These are phyloP conservation scores for Papilio xuthus DNA, from an alignment of 1,140 invertebrate species.

Conservation along the genomic window DNA sequence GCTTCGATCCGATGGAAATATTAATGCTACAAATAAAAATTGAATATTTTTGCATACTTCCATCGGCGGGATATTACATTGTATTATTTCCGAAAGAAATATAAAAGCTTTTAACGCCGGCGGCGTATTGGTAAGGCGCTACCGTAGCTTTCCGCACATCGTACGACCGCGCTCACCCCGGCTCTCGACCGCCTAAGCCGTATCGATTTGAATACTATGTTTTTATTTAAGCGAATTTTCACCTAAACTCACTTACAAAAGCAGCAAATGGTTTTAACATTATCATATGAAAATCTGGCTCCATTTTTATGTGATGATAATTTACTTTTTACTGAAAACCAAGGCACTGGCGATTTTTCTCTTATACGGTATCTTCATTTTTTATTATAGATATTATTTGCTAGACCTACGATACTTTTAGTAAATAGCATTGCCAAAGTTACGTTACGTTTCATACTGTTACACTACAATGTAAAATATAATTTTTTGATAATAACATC, in stretches of 20 bases:
- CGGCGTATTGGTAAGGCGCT: slow-evolving; percentile 68
- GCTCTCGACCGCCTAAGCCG: slow-evolving; percentile 55
- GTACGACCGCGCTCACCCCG: slow-evolving; percentile 48
- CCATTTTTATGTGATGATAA: not conserved
- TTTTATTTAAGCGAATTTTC: slow-evolving; percentile 29
- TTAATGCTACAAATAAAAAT: slow-evolving; percentile 73
- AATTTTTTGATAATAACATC: too few species aligned
- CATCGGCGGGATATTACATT: slow-evolving; percentile 65
- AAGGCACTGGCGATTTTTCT: too few species aligned
- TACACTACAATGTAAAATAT: too few species aligned
- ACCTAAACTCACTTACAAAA: slow-evolving; percentile 30
- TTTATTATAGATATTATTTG: too few species aligned
- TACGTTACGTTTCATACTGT: too few species aligned
- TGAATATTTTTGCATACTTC: slow-evolving; percentile 78
- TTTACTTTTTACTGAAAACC: too few species aligned
- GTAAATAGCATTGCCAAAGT: too few species aligned
- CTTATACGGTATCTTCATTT: too few species aligned
- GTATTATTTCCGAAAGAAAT: slow-evolving; percentile 77
- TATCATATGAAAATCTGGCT: not conserved
- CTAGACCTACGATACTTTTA: too few species aligned
- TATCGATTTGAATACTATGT: slow-evolving; percentile 64
- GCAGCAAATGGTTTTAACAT: slow-evolving; percentile 4
- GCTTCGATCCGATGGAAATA: slow-evolving; percentile 65
- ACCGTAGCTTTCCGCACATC: slow-evolving; percentile 59
- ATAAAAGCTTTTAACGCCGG: slow-evolving; percentile 78